Conservation (phyloP, 2,797 vertebrate species). For the Coendou prehensilis region DNA sequence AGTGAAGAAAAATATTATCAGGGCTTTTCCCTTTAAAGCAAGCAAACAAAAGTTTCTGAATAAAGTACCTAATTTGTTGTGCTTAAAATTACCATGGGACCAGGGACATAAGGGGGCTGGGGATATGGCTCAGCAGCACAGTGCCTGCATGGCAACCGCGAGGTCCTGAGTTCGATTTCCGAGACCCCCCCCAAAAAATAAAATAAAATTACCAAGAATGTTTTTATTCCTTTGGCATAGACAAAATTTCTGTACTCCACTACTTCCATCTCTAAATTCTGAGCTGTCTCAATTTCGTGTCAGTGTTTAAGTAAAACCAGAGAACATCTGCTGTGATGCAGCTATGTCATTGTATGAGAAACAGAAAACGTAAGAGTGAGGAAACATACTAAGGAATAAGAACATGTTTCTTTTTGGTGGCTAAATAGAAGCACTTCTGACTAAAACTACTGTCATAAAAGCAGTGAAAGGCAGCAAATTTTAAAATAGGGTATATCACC, state of each 20-base stretch:
- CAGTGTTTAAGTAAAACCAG: conserved; percentile 84
- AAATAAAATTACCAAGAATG: conserved; percentile 77
- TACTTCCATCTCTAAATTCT: conserved; percentile 87
- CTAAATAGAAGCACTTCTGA: conserved; percentile 84
- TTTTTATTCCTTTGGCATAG: conserved; percentile 80
- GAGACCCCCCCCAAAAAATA: too few species aligned
- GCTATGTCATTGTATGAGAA: conserved; percentile 76
- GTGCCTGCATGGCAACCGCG: too few species aligned
- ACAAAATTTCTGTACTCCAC: conserved; percentile 80
- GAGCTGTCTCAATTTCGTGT: conserved; percentile 86
- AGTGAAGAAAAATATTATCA: conserved; percentile 68
- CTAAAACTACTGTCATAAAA: conserved; percentile 74
- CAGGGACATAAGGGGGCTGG: too few species aligned
- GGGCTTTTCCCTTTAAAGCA: conserved; percentile 79
- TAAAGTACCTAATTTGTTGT: conserved; percentile 81
- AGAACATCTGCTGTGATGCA: conserved; percentile 78
- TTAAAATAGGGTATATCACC: conserved; percentile 79
- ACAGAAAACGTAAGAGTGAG: conserved; percentile 81
- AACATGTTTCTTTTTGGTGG: conserved; percentile 70
- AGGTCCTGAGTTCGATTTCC: too few species aligned
- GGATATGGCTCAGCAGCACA: too few species aligned
- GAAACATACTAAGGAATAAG: conserved; percentile 73
- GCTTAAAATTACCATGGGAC: conserved; percentile 84
- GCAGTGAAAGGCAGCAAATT: conserved; percentile 81
- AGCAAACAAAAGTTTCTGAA: conserved; percentile 65